Evolutionary conservation across 1,140 invertebrate genomes (phyloP), one percentile per base, ranked within the genome.

Genomic region (Chelonus insularis): DNA sequence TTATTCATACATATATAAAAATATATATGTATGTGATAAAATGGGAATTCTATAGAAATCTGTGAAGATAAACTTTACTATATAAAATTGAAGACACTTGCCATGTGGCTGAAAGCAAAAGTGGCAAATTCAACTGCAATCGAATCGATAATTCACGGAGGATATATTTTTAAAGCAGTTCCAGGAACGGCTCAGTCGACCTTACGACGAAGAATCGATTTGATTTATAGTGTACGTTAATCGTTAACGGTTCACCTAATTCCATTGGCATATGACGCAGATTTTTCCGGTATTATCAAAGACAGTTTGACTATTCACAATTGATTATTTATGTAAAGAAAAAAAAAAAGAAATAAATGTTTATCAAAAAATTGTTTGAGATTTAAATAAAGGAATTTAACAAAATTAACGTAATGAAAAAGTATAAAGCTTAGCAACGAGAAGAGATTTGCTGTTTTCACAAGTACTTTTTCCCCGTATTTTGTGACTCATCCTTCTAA

Each of bases 361-460:
- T 2, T 39, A 39, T 11, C 11, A 14, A 5, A 5, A 2, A 14
- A 39, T 39, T n/a, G 3, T 11, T 39, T 14, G 4, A 34, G 4
- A 34, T 29, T 29, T 7, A 29, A 29, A 29, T 29, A 29, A 29
- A 29, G 7, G 25, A 4, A 29, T 29, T 18, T n/a, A 7, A 4
- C 18, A 48, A 29, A 23, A 29, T 23, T 11, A 48, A 23, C 4
- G 23, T 18, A 48, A 23, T 6, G 11, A 48, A 23, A 48, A 48
- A 48, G 18, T 48, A 32, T 8, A 39, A 36, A 12, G 8, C 6
- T 48, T 29, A 50, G 48, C 55, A 62, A 66, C 37, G 45, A 61
- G 32, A 47, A 57, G 41, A 66, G 68, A 72, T 64, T 68, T 65
- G 60, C 66, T 45, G 63, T 68, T 65, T 61, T 63, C 41, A 51